A percentile compares a stretch with the other conserved stretches of the same genome.
Evolutionary conservation across 2,888 invertebrate genomes (phyloP).

Genomic region (Petrolisthes cinctipes): DNA sequence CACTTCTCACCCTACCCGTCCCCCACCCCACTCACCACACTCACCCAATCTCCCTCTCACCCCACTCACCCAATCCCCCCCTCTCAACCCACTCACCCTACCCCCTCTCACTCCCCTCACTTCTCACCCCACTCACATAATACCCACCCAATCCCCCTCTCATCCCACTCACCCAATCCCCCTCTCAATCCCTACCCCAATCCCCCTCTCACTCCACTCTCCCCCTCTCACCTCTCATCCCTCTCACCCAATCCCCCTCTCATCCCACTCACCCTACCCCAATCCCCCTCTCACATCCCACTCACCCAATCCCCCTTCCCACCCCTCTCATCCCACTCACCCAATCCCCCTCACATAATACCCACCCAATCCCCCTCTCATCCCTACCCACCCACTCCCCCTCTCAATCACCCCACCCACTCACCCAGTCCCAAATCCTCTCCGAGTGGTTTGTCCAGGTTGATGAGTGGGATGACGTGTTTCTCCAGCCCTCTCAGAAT

Average conservation of each 20-base stretch:
- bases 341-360: background rate
- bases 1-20: background rate
- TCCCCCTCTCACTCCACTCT: background rate
- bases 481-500: constrained; percentile 61
- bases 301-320: no score
- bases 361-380: background rate
- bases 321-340: background rate
- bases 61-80: background rate
- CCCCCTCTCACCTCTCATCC: background rate
- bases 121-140: no score
- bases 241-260: background rate
- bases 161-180: no score
- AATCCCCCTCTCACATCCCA: background rate
- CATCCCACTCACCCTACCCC: background rate
- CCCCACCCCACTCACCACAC: background rate
- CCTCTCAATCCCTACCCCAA: background rate
- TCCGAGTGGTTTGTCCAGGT: constrained; percentile 54
- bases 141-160: no score
- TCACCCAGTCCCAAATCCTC: constrained; percentile 56
- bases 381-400: background rate
- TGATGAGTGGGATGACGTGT: constrained; percentile 58
- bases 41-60: background rate
- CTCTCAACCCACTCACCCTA: background rate
- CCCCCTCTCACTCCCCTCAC: background rate
- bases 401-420: constrained; percentile 1